Evolutionary conservation across 2,888 invertebrate genomes (phyloP).

Genomic region (Acanthacorydalis orientalis): DNA sequence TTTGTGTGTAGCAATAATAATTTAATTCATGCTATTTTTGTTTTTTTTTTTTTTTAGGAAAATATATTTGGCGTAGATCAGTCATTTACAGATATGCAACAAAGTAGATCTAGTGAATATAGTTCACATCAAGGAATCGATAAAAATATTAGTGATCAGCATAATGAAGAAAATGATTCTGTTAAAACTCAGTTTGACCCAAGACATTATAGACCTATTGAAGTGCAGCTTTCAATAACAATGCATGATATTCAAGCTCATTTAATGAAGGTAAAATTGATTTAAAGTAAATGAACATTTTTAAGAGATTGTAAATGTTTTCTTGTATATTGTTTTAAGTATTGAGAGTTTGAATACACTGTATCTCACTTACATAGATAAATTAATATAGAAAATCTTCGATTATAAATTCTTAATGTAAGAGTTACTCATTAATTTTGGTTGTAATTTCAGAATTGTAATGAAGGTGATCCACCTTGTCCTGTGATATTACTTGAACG

Average conservation of each 20-base stretch:
- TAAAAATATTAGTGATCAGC: conserved; percentile 24
- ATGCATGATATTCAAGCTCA: conserved; percentile 94
- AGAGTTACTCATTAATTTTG: neutral
- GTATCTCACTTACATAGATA: too few species aligned
- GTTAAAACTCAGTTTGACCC: conserved; percentile 61
- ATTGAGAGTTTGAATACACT: too few species aligned
- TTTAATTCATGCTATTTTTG: too few species aligned
- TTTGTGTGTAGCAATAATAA: too few species aligned
- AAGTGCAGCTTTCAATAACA: conserved; percentile 82
- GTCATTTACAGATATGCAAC: conserved; percentile 81
- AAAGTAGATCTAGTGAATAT: conserved; percentile 31
- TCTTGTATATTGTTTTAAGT: neutral
- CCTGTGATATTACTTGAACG: conserved; percentile 78
- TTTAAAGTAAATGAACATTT: neutral
- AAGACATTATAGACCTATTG: conserved; percentile 72
- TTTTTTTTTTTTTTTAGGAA: conserved; percentile 38
- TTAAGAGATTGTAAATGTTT: conserved; percentile 1
- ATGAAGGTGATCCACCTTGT: conserved; percentile 78
- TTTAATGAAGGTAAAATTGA: conserved; percentile 49
- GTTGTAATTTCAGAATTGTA: conserved; percentile 48
- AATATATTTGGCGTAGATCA: conserved; percentile 97
- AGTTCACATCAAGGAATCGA: conserved; percentile 26
- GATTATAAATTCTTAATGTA: neutral
- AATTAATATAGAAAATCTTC: too few species aligned
- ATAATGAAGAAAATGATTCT: conserved; percentile 47